These are phyloP conservation scores for Drosophila asahinai DNA, from an alignment of 1,140 invertebrate species.

Conservation along the genomic window DNA sequence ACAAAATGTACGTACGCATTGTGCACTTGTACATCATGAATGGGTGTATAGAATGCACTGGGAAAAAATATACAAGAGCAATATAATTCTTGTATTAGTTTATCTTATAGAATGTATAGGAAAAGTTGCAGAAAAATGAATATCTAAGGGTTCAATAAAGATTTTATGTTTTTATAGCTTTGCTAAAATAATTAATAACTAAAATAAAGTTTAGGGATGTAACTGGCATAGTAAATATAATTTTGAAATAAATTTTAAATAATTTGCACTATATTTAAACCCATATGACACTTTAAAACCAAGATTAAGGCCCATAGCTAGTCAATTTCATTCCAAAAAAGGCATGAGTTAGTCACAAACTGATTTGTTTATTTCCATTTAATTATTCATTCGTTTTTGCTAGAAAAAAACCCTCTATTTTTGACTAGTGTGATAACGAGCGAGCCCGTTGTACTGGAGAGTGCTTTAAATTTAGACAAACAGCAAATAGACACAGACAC, in stretches of 20 bases:
- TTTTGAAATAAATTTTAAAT: neutral
- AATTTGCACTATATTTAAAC: too few species aligned
- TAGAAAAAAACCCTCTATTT: conserved; percentile 11
- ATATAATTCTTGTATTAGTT: neutral
- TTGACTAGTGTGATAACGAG: conserved; percentile 11
- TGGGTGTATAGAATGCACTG: conserved; percentile 17
- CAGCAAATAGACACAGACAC: conserved; percentile 50
- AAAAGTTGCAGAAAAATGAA: too few species aligned
- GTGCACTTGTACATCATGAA: conserved; percentile 25
- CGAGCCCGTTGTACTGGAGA: conserved; percentile 30
- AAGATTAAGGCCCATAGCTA: neutral
- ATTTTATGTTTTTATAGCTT: too few species aligned
- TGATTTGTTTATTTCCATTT: neutral
- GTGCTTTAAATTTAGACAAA: conserved; percentile 79
- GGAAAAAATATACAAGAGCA: neutral
- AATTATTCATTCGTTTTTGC: neutral
- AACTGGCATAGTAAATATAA: too few species aligned
- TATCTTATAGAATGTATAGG: neutral
- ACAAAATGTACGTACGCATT: conserved; percentile 23
- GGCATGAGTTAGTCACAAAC: neutral
- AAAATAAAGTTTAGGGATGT: neutral
- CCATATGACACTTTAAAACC: neutral
- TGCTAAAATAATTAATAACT: neutral
- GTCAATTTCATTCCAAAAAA: neutral
- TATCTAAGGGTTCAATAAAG: too few species aligned